Evolutionary conservation across 2,888 invertebrate genomes (phyloP).

Genomic region (Latheticus oryzae): DNA sequence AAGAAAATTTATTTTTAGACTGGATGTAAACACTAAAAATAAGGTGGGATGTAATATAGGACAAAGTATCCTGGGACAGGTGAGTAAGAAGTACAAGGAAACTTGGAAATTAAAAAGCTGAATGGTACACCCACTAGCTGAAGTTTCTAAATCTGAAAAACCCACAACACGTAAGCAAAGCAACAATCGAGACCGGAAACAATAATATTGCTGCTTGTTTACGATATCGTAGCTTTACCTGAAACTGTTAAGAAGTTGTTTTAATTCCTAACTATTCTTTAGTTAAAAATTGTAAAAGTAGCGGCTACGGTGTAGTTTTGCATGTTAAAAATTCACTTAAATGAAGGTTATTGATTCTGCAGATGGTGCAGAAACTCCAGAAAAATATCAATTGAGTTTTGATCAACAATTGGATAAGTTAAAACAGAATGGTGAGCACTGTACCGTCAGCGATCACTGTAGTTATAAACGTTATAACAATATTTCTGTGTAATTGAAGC

Average conservation of each 20-base stretch:
- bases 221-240: conserved; percentile 56
- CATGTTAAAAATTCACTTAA: conserved; percentile 58
- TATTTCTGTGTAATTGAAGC: conserved; percentile 6
- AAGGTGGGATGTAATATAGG: too few species aligned
- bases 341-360: conserved; percentile 57
- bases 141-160: conserved; percentile 53
- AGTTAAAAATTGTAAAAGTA: conserved; percentile 54
- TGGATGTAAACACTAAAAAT: too few species aligned
- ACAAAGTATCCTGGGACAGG: too few species aligned
- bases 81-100: too few species aligned
- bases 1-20: too few species aligned
- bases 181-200: background rate
- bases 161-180: conserved; percentile 39
- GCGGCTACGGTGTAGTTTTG: conserved; percentile 56
- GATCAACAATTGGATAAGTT: conserved; percentile 54
- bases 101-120: too few species aligned
- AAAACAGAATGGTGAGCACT: conserved; percentile 50
- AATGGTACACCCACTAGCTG: too few species aligned
- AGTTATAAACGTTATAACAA: background rate
- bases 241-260: conserved; percentile 56
- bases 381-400: conserved; percentile 51
- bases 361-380: conserved; percentile 48
- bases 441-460: background rate
- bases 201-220: conserved; percentile 42
- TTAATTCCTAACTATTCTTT: conserved; percentile 56